These are phyloP conservation scores for Paelopatides confundens DNA, from an alignment of 53 echinoderm and acorn worm species.

Conservation along the genomic window DNA sequence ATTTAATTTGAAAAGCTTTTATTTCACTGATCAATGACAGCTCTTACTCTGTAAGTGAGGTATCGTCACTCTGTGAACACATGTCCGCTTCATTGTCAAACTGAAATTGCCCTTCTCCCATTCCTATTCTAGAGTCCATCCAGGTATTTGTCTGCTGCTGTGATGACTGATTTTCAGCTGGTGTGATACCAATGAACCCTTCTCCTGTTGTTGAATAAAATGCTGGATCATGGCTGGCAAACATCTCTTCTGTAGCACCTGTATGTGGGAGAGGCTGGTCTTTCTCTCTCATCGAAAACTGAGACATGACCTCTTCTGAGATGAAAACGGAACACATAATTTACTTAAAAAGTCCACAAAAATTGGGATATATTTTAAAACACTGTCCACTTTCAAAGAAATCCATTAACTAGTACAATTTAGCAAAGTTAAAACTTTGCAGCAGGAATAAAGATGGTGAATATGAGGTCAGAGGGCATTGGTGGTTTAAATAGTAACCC, in stretches of 20 bases:
- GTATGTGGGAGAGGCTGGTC: background rate
- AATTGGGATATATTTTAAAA: too few species aligned
- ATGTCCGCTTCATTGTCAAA: slow-evolving; percentile 85
- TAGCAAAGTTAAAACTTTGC: too few species aligned
- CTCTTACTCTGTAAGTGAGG: slow-evolving; percentile 83
- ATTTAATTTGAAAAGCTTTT: too few species aligned
- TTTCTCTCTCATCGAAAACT: background rate
- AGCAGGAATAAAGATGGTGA: too few species aligned
- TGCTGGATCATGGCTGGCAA: slow-evolving; percentile 10
- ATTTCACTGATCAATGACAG: background rate
- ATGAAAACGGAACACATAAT: too few species aligned
- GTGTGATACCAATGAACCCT: background rate
- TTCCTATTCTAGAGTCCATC: slow-evolving; percentile 65
- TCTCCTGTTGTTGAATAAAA: background rate
- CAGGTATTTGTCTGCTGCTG: background rate
- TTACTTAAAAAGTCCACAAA: too few species aligned
- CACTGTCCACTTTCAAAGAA: too few species aligned
- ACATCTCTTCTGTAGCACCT: background rate
- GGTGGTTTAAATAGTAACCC: too few species aligned
- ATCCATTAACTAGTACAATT: too few species aligned
- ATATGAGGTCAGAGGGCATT: too few species aligned
- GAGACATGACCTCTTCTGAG: background rate
- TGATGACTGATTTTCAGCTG: background rate
- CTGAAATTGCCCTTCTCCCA: slow-evolving; percentile 65
- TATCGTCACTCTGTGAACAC: slow-evolving; percentile 92